Percentiles rank a stretch among this genome's conserved stretches.
Evolutionary conservation across 2,113 vertebrate species (phyloP).

Genomic region (Xiphophorus hellerii): DNA sequence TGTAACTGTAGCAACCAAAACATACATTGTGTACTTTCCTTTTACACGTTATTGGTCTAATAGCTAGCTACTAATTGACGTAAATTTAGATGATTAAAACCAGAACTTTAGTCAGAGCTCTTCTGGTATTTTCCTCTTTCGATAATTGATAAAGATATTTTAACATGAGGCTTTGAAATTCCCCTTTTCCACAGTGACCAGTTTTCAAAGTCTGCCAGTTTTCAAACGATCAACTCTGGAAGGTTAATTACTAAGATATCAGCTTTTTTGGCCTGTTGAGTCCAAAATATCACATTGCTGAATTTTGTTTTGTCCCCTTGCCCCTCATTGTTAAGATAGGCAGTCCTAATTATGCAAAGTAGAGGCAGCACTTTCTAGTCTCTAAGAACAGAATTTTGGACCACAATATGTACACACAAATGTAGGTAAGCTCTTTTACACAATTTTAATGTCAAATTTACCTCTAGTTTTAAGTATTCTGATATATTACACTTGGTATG

Average conservation of each 20-base stretch:
- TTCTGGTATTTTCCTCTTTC: no score
- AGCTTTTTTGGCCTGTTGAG: no score
- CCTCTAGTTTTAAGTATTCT: background rate
- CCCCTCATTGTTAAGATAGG: background rate
- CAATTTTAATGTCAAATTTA: background rate
- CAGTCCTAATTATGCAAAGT: no score
- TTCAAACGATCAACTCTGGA: background rate
- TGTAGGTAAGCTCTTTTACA: background rate
- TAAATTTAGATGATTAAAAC: background rate
- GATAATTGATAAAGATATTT: background rate
- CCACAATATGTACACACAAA: background rate
- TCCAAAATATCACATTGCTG: no score
- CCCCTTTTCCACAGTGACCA: background rate
- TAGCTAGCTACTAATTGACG: background rate
- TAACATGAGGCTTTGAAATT: background rate
- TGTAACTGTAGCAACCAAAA: constrained; percentile 1
- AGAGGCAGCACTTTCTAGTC: background rate
- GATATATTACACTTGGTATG: background rate
- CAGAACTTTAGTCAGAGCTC: background rate
- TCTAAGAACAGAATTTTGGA: background rate
- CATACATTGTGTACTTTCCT: background rate
- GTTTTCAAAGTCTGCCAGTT: background rate
- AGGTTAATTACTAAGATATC: background rate
- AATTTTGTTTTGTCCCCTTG: background rate
- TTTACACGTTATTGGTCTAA: background rate